These are phyloP conservation scores for Amblyopsis hoosieri DNA, from an alignment of 2,797 vertebrate genomes.

Conservation along the genomic window DNA sequence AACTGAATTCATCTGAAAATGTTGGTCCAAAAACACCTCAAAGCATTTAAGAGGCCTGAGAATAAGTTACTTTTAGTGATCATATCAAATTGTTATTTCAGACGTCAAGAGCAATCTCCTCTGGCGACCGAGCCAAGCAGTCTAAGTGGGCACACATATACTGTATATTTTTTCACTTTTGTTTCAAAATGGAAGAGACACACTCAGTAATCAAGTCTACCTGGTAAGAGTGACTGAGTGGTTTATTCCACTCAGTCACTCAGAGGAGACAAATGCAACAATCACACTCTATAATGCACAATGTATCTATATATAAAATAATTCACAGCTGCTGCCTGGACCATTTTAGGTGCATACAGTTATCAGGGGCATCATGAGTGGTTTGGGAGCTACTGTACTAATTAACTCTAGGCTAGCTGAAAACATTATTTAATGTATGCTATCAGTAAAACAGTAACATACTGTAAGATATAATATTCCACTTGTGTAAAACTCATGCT, in stretches of 20 bases:
- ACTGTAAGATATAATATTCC: no score
- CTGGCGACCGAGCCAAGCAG: no score
- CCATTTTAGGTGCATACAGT: not conserved
- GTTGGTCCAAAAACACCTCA: no score
- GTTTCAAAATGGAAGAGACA: slow-evolving; percentile 5
- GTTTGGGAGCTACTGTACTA: not conserved
- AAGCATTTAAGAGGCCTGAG: no score
- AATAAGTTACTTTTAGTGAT: no score
- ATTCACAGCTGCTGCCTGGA: not conserved
- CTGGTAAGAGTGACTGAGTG: slow-evolving; percentile 22
- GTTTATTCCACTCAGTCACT: not conserved
- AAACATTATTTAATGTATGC: not conserved
- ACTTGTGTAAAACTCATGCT: no score
- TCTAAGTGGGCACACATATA: not conserved
- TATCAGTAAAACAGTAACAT: not conserved
- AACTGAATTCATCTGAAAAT: no score
- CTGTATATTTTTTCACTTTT: not conserved
- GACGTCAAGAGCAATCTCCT: no score
- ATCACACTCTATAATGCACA: not conserved
- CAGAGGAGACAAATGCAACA: not conserved
- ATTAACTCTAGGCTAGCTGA: not conserved
- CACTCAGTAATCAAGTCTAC: not conserved
- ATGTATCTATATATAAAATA: no score
- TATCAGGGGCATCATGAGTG: no score
- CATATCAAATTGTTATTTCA: no score